Evolutionary conservation across 35 echinoderm and acorn worm genomes (phyloP), one percentile per base, ranked within the genome.

Genomic region (Lytechinus pictus): DNA sequence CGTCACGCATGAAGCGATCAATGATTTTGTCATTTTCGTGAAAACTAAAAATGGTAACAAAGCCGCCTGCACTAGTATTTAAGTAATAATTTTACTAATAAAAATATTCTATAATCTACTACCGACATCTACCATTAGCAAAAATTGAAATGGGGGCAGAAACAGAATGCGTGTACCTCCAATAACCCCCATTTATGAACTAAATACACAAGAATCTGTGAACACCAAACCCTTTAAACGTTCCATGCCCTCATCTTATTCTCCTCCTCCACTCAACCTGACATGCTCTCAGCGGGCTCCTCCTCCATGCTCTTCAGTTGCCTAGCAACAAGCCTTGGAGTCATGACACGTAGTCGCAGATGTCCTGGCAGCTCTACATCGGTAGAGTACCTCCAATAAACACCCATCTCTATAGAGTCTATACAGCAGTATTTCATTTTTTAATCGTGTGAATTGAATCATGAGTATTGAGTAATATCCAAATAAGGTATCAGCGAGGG

Each of bases 281-380:
- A 90, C 88, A 90, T 79, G 88, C 24, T 90, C 88, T 54, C 88
- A 90, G 88, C 88, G 52, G 88, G 88, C 52, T 54, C 88, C 88
- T 90, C 88, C 88, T 90, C 88, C 16, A 44, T 90, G 29, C 88
- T 90, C 88, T 90, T 90, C 88, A 54, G 88, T 90, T 21, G 28
- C 88, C 27, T 90, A 90, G 88, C 88, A 90, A 90, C 88, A 44
- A 90, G 28, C 10, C 88, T 90, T 52, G 52, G 88, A 90, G 88
- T 52, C 88, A 90, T 90, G 88, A 90, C 88, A 90, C 88, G 88
- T 90, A 19, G 88, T 44, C 88, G 88, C 88, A 90, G 88, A 90
- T 90, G 88, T 90, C 52, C 88, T 44, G 27, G 27, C 88, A 54
- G 66, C 66, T 24, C 66, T 14, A 79, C 66, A 79, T 79, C 66